These are phyloP conservation scores for Macrotis lagotis DNA, from an alignment of 2,113 vertebrate genomes.

Conservation along the genomic window DNA sequence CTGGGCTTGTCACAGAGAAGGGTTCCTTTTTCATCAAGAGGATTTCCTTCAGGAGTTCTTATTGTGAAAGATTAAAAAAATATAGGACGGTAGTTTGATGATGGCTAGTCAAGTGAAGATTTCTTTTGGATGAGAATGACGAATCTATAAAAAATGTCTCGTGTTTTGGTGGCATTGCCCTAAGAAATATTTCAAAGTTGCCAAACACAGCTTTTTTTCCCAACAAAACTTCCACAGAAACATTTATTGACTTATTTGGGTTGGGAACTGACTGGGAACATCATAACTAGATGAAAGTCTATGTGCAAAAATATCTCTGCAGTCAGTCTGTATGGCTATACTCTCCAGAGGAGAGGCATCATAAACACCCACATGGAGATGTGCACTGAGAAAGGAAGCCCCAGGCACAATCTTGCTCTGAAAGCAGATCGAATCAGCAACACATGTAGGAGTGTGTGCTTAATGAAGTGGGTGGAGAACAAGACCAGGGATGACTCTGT, in stretches of 20 bases:
- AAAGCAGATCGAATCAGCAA: conserved; percentile 14
- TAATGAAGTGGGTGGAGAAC: conserved; percentile 11
- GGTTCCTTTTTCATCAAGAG: neutral
- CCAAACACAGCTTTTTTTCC: neutral
- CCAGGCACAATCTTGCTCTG: neutral
- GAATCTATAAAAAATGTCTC: neutral
- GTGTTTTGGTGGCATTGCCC: neutral
- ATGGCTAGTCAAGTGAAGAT: neutral
- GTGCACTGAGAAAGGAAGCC: neutral
- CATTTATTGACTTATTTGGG: conserved; percentile 1
- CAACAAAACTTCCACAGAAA: conserved; percentile 8
- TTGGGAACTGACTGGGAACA: neutral
- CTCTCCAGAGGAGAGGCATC: neutral
- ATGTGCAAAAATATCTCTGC: neutral
- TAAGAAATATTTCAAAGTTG: neutral
- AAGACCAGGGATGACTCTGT: neutral
- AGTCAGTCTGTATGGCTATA: neutral
- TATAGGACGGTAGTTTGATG: neutral
- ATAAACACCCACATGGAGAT: conserved; percentile 1
- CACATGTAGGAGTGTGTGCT: conserved; percentile 4
- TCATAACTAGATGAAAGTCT: neutral
- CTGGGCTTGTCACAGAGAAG: neutral
- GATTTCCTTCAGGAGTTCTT: neutral
- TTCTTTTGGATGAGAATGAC: neutral
- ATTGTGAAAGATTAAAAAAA: neutral